Evolutionary conservation across 2,797 vertebrate genomes (phyloP), one percentile per base, ranked within the genome.

Genomic region (Sphenodon punctatus): DNA sequence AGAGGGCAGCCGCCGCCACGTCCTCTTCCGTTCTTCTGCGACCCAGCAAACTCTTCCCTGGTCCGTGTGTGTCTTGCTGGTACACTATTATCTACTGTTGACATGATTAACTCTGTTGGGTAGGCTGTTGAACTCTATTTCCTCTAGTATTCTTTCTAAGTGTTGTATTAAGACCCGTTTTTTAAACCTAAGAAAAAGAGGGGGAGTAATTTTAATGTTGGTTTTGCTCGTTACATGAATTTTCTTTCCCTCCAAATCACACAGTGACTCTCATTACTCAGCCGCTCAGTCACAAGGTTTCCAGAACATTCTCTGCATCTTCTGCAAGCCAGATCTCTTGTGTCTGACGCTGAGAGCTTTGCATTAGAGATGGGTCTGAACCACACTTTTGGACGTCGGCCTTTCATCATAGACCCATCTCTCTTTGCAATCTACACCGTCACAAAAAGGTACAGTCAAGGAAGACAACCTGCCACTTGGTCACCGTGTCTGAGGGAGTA

Each of bases 161-260:
- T 98, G 97, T 95, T 99, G 98, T 96, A 99, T 99, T 96, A 99
- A 96, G 42, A 99, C 97, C 86, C 97, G 97, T 95, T 99, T 99
- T 96, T 99, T 99, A 96, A 99, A 99, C 96, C 99, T 99, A 94
- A 66, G 84, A 77, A 80, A 86, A 12, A 93, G 55, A 86, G 5
- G 32, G 58, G 88, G 20, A 87, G 25, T 9, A 32, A 67, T 81
- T n/a, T 73, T 64, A 7, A 27, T 49, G 63, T 20, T 32, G 66
- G 45, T 30, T 39, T 42, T 36, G n/a, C 32, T 25, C 25, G 38
- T 23, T 27, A 38, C 41, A 19, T 23, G 30, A 41, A 64, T 22
- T n/a, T n/a, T n/a, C 45, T 43, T 51, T 36, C 43, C 32, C 20
- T 59, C 67, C n/a, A 42, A 78, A 80, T 80, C 61, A 39, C 4